Conservation (phyloP, 1,140 invertebrate genomes). For the Pogonomyrmex californicus region DNA sequence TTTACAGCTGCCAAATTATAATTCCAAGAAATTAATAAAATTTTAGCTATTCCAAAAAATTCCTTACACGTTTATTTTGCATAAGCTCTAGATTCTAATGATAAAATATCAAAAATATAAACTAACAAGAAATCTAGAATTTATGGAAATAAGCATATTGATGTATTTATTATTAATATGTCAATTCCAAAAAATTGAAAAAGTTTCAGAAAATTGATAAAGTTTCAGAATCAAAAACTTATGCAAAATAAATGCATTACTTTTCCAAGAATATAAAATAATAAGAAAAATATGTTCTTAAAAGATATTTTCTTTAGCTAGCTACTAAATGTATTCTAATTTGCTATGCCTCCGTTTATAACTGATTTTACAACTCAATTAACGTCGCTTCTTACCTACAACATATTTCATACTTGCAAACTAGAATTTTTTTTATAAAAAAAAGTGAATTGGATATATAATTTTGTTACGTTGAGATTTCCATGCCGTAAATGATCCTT, state of each 20-base stretch:
- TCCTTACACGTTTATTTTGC: no score
- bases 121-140: no score
- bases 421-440: background rate
- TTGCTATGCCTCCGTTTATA: background rate
- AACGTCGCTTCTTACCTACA: background rate
- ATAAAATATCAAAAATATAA: no score
- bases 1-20: no score
- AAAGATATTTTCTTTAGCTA: background rate
- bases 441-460: background rate
- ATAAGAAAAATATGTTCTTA: background rate
- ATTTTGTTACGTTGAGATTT: background rate
- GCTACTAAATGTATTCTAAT: background rate
- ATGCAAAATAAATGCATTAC: background rate
- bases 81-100: no score
- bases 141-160: no score
- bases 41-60: no score
- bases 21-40: no score
- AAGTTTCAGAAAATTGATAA: background rate
- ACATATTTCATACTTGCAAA: background rate
- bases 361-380: background rate
- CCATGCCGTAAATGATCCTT: background rate
- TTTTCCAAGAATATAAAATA: background rate
- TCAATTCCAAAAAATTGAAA: background rate
- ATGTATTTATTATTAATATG: background rate
- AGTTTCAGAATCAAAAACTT: background rate